Base-by-base conservation (phyloP, 2,797 vertebrate species). In the Antrozous pallidus region DNA sequence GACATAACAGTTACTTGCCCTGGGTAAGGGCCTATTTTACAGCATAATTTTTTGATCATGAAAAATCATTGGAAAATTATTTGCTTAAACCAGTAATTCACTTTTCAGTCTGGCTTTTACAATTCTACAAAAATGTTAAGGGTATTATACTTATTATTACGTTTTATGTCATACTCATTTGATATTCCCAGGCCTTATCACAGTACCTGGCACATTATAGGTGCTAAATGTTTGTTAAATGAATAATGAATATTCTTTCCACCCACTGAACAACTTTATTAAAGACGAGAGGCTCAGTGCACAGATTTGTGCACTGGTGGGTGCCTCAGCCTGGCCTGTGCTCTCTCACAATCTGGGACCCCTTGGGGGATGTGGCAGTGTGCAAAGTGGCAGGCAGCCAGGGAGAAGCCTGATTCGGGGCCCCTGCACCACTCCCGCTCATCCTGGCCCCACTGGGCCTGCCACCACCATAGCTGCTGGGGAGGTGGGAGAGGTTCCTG, bases 61-160 rank as follows among this genome's bases (percentile, higher is more conserved):
- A 71, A 12, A 61, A 31, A 11, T 71, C 78, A 14, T 1, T 73
- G n/a, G 33, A 81, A 90, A 71, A 73, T 54, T 33, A 14, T 74
- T 81, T 38, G 54, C 45, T 85, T 73, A 89, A 61, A 81, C 12
- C 78, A 47, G 0, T 78, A 83, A 65, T 83, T 58, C 10, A 81
- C 67, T 90, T 87, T 83, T 86, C 36, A 74, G 77, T 24, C 26
- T 94, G 91, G 42, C 33, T 96, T 86, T 90, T 77, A 42, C 3
- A 51, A 38, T 81, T 33, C 42, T 79, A 49, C 17, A 73, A 63
- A 89, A 84, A 91, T 47, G 28, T 86, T 82, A 58, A 71, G 17
- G 33, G 14, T 28, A 20, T 70, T 77, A 81, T 5, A 49, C 51
- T 92, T 54, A 47, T 77, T 67, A 31, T 47, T 69, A 54, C 1